Evolutionary conservation across 2,797 vertebrate genomes (phyloP).

Genomic region (Notolepis coatsorum): DNA sequence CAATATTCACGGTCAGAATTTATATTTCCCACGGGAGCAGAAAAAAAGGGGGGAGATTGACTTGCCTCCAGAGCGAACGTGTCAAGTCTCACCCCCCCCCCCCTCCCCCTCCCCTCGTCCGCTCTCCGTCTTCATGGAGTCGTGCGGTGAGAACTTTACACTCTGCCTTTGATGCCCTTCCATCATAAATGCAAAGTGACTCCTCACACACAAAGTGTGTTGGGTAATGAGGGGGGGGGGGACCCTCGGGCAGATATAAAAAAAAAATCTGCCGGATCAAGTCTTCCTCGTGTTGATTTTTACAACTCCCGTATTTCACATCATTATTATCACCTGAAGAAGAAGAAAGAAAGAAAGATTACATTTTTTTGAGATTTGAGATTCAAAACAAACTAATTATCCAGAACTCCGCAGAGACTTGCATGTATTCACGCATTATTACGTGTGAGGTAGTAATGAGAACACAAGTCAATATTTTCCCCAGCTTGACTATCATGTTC

Average conservation of each 20-base stretch:
- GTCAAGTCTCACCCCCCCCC: conserved; percentile 52
- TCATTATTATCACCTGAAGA: conserved; percentile 40
- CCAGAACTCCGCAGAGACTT: conserved; percentile 7
- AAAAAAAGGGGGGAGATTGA: conserved; percentile 32
- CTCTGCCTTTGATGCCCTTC: conserved; percentile 55
- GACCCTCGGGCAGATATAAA: conserved; percentile 33
- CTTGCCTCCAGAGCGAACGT: conserved; percentile 45
- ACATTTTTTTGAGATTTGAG: conserved; percentile 18
- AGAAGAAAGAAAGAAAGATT: background rate
- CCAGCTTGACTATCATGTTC: conserved; percentile 23
- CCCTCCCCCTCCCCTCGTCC: conserved; percentile 54
- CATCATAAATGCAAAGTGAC: conserved; percentile 53
- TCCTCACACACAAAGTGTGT: conserved; percentile 42
- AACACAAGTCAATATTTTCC: conserved; percentile 35
- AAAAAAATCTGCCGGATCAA: conserved; percentile 34
- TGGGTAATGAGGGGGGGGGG: conserved; percentile 53
- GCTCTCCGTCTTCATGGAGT: conserved; percentile 32
- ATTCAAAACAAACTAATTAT: conserved; percentile 42
- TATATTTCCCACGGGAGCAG: conserved; percentile 28
- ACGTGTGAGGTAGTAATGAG: conserved; percentile 32
- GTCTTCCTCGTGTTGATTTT: conserved; percentile 24
- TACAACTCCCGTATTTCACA: conserved; percentile 29
- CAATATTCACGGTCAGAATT: conserved; percentile 49
- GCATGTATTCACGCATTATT: background rate
- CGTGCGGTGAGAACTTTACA: conserved; percentile 42